Evolutionary conservation across 2,113 vertebrate genomes (phyloP).

Genomic region (Chloroceryle aenea): DNA sequence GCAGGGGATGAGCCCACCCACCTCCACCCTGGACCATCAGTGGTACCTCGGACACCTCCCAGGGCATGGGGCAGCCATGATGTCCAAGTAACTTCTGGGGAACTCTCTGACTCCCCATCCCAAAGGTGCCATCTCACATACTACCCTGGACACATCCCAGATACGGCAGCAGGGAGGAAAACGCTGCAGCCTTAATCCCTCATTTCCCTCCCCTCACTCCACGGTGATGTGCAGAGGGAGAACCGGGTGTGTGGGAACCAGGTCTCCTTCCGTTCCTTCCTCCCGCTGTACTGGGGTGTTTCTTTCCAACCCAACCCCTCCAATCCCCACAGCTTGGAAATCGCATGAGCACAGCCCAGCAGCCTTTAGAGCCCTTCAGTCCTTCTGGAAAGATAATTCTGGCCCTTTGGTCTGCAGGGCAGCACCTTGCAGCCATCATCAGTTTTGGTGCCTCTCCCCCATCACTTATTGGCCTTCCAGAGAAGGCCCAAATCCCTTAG

Average conservation of each 20-base stretch:
- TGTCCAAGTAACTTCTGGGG: not conserved
- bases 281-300: not conserved
- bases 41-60: not conserved
- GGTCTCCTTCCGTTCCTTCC: not conserved
- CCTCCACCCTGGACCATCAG: not conserved
- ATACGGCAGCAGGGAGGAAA: not conserved
- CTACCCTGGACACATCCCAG: not conserved
- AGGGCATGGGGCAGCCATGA: not conserved
- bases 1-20: not conserved
- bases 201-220: not conserved
- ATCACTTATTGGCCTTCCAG: not conserved
- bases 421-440: not conserved
- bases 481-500: not conserved
- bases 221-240: not conserved
- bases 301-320: not conserved
- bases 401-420: not conserved
- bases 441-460: not conserved
- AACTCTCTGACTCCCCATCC: not conserved
- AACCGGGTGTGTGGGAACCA: fast-evolving
- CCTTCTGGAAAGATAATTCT: not conserved
- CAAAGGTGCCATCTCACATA: not conserved
- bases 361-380: not conserved
- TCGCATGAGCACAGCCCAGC: fast-evolving
- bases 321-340: not conserved
- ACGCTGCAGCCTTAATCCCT: not conserved